Percentiles rank a stretch among this genome's conserved stretches.
Conservation (phyloP, 2,888 invertebrate species). For the Sycophila texana region DNA sequence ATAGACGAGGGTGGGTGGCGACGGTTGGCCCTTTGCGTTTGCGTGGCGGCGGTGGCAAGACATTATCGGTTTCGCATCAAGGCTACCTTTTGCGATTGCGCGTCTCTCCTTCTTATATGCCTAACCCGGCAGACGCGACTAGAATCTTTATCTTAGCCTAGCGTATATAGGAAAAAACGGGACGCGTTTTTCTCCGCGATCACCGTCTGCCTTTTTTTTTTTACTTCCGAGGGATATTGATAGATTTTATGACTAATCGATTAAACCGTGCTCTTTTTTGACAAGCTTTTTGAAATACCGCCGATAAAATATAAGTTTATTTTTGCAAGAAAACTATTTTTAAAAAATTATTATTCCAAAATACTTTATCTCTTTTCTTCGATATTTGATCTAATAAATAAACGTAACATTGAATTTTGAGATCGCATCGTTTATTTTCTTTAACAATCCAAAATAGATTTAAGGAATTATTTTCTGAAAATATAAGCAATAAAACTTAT, state of each 20-base stretch:
- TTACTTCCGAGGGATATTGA: neutral
- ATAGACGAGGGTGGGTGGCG: constrained; percentile 10
- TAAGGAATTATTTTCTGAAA: too few species aligned
- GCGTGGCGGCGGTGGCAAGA: constrained; percentile 52
- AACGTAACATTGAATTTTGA: too few species aligned
- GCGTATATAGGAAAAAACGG: neutral
- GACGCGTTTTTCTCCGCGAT: too few species aligned
- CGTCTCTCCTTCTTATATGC: constrained; percentile 42
- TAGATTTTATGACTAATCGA: neutral
- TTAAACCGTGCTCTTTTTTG: neutral
- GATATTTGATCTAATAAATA: too few species aligned
- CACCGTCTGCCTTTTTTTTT: neutral
- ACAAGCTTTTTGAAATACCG: neutral
- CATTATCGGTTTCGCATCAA: constrained; percentile 75
- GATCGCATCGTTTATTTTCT: too few species aligned
- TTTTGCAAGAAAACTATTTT: too few species aligned
- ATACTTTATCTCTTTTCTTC: too few species aligned
- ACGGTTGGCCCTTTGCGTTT: constrained; percentile 29
- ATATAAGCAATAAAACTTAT: too few species aligned
- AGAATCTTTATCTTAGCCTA: constrained; percentile 52
- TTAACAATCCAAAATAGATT: too few species aligned
- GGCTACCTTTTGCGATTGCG: constrained; percentile 62
- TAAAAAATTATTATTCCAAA: too few species aligned
- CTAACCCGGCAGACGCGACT: constrained; percentile 13
- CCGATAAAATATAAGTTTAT: too few species aligned